These are phyloP conservation scores for Pangasius djambal DNA, from an alignment of 2,797 vertebrate species.

Conservation along the genomic window DNA sequence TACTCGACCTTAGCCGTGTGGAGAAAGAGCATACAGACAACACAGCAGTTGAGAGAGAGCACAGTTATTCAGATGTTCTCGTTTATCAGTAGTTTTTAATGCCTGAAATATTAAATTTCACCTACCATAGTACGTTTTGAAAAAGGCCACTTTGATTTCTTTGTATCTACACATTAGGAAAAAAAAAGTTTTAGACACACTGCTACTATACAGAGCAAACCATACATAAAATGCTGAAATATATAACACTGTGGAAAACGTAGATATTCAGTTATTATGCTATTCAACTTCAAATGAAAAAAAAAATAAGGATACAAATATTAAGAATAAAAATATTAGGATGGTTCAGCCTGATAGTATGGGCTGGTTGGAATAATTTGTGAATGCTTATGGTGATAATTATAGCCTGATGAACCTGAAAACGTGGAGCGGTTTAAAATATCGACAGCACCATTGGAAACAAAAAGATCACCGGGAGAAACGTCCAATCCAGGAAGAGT, in stretches of 20 bases:
- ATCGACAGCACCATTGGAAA: slow-evolving; percentile 80
- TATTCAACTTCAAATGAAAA: neutral
- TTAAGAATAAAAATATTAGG: neutral
- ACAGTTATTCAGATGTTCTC: neutral
- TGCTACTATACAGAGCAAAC: neutral
- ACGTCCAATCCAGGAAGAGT: slow-evolving; percentile 83
- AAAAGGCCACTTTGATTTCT: slow-evolving; percentile 90
- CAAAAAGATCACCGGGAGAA: slow-evolving; percentile 88
- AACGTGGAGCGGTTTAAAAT: slow-evolving; percentile 73
- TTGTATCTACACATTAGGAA: slow-evolving; percentile 76
- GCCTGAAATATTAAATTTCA: slow-evolving; percentile 48
- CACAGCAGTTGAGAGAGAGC: slow-evolving; percentile 12
- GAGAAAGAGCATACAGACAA: slow-evolving; percentile 43
- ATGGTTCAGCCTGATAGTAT: neutral
- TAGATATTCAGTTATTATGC: neutral
- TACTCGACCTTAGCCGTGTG: slow-evolving; percentile 39
- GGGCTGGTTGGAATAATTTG: neutral
- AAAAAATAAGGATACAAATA: neutral
- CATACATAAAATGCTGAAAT: neutral
- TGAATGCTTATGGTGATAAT: neutral
- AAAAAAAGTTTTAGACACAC: neutral
- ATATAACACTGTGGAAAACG: neutral
- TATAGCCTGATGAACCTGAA: slow-evolving; percentile 62
- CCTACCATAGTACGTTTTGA: slow-evolving; percentile 80
- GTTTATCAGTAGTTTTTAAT: neutral